These are phyloP conservation scores for Zaprionus kolodkinae DNA, from an alignment of 1,140 invertebrate species.

Conservation along the genomic window DNA sequence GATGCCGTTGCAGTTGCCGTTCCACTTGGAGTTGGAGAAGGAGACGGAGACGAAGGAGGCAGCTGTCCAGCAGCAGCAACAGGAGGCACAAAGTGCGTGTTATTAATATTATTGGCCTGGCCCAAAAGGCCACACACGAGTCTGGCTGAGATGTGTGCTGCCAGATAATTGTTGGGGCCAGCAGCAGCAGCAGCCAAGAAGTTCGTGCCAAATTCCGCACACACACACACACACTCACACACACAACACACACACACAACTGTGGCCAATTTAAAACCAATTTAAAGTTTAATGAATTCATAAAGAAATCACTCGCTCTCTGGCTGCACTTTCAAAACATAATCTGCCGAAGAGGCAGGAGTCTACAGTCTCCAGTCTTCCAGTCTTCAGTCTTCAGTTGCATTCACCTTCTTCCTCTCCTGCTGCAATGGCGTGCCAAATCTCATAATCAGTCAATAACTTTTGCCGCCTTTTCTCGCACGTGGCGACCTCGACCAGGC, in stretches of 20 bases:
- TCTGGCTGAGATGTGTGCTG: constrained; percentile 67
- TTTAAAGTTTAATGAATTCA: constrained; percentile 83
- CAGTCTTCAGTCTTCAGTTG: constrained; percentile 3
- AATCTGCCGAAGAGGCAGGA: constrained; percentile 62
- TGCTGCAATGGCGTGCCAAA: constrained; percentile 72
- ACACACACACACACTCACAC: constrained; percentile 12
- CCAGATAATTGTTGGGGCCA: constrained; percentile 65
- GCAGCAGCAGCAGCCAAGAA: constrained; percentile 44
- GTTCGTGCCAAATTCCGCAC: constrained; percentile 79
- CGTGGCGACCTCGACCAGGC: constrained; percentile 53
- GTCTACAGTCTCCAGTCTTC: too few relatives aligned
- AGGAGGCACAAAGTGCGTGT: constrained; percentile 77
- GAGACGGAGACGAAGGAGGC: constrained; percentile 31
- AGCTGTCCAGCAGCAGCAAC: constrained; percentile 43
- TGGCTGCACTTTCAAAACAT: constrained; percentile 79
- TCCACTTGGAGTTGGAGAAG: constrained; percentile 30
- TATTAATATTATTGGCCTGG: constrained; percentile 82
- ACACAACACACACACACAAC: constrained; percentile 29
- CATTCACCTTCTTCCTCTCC: constrained; percentile 30
- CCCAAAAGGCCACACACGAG: constrained; percentile 72
- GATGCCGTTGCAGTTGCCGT: constrained; percentile 43
- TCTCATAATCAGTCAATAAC: constrained; percentile 83
- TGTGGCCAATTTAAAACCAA: constrained; percentile 80
- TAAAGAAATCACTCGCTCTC: constrained; percentile 77
- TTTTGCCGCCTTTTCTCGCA: constrained; percentile 78